A percentile compares a stretch with the other conserved stretches of the same genome.
Evolutionary conservation across 2,888 invertebrate genomes (phyloP).

Genomic region (Phorcus lineatus): DNA sequence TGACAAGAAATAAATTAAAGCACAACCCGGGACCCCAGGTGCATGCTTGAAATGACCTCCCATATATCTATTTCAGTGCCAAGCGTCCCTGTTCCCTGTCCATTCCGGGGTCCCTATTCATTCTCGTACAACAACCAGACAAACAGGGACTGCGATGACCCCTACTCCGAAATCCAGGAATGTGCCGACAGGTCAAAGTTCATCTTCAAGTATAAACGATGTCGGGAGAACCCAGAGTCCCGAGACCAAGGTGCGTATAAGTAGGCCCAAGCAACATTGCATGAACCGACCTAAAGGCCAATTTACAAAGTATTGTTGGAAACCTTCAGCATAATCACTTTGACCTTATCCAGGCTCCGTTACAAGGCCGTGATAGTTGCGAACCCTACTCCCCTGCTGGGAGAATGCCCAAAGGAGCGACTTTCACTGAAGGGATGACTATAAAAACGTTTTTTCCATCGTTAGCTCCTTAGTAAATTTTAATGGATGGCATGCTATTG

Average conservation of each 20-base stretch:
- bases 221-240: constrained; percentile 77
- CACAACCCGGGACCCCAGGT: no score
- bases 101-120: constrained; percentile 91
- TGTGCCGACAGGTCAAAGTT: constrained; percentile 94
- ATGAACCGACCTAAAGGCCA: not conserved
- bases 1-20: no score
- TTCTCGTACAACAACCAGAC: constrained; percentile 90
- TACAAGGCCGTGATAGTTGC: not conserved
- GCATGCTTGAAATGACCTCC: no score
- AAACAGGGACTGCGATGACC: constrained; percentile 85
- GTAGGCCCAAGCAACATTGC: not conserved
- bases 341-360: not conserved
- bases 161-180: constrained; percentile 93
- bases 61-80: constrained; percentile 51
- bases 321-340: not conserved
- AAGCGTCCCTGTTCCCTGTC: constrained; percentile 88
- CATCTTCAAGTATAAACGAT: constrained; percentile 93
- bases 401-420: not conserved
- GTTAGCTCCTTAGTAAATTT: constrained; percentile 1
- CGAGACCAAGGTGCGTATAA: constrained; percentile 56
- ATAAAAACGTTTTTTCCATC: not conserved
- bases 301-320: not conserved
- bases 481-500: not conserved
- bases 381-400: not conserved
- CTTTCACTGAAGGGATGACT: not conserved